These are phyloP conservation scores for Diprion similis DNA, from an alignment of 1,140 invertebrate species.

Conservation along the genomic window DNA sequence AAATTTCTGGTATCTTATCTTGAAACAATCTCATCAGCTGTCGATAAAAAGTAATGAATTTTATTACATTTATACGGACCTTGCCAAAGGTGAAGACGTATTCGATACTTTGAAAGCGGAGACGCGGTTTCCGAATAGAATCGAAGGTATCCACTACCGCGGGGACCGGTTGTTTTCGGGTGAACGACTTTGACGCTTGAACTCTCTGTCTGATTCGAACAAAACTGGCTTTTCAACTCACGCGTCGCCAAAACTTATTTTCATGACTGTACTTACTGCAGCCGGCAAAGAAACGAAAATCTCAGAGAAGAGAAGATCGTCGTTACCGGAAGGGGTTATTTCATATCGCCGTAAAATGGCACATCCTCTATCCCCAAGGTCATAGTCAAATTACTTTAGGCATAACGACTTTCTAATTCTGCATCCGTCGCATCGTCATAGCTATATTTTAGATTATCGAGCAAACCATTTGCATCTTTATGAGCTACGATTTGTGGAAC, in stretches of 20 bases:
- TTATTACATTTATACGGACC: too few relatives aligned
- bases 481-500: too few relatives aligned
- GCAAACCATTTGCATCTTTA: too few relatives aligned
- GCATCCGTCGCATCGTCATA: background rate
- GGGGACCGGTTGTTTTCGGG: conserved; percentile 2
- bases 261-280: background rate
- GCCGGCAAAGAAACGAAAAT: background rate
- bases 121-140: background rate
- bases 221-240: background rate
- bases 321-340: conserved; percentile 1
- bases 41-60: too few relatives aligned
- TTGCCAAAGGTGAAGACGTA: too few relatives aligned
- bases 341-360: background rate
- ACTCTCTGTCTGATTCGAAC: background rate
- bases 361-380: background rate
- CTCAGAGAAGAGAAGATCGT: background rate
- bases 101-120: background rate
- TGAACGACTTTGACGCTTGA: conserved; percentile 1
- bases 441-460: background rate
- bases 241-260: background rate
- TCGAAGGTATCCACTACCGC: background rate
- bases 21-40: too few relatives aligned
- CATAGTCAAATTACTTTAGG: background rate
- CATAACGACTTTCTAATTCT: conserved; percentile 11
- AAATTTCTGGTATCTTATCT: too few relatives aligned